Evolutionary conservation across 2,113 vertebrate species (phyloP).

Genomic region (Odontophorus gujanensis): DNA sequence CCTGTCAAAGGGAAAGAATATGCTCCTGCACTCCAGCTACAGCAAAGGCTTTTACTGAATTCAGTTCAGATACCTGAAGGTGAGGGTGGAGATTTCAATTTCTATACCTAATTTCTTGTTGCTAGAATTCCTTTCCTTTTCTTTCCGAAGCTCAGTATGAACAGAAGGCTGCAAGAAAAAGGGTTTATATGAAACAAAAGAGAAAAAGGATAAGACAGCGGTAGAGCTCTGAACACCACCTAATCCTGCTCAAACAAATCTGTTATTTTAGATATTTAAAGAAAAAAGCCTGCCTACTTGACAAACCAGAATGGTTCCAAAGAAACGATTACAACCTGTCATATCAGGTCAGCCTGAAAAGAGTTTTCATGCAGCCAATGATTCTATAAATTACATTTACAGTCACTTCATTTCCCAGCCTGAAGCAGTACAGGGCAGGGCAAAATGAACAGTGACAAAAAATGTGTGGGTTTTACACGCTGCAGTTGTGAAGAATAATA

Average conservation of each 20-base stretch:
- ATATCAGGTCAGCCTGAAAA: constrained; percentile 40
- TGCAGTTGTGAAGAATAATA: constrained; percentile 65
- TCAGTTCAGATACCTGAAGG: background rate
- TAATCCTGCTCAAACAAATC: constrained; percentile 57
- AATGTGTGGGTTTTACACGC: constrained; percentile 44
- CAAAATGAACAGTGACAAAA: constrained; percentile 64
- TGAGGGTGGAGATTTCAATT: constrained; percentile 5
- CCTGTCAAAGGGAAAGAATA: background rate
- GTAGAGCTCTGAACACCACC: background rate
- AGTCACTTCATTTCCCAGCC: constrained; percentile 53
- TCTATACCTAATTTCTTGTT: background rate
- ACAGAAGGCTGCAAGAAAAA: background rate
- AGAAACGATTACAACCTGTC: constrained; percentile 10
- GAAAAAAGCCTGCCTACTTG: constrained; percentile 31
- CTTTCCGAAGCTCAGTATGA: background rate
- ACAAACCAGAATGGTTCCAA: constrained; percentile 40
- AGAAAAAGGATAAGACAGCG: constrained; percentile 7
- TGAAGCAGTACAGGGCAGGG: constrained; percentile 18
- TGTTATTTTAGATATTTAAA: constrained; percentile 63
- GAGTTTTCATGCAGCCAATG: constrained; percentile 4
- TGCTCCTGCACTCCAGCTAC: background rate
- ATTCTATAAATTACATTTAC: constrained; percentile 61
- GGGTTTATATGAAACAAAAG: constrained; percentile 33
- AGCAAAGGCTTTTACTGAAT: background rate
- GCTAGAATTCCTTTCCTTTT: background rate